These are phyloP conservation scores for Atherinosoma microstoma DNA, from an alignment of 2,797 vertebrate species.

Conservation along the genomic window DNA sequence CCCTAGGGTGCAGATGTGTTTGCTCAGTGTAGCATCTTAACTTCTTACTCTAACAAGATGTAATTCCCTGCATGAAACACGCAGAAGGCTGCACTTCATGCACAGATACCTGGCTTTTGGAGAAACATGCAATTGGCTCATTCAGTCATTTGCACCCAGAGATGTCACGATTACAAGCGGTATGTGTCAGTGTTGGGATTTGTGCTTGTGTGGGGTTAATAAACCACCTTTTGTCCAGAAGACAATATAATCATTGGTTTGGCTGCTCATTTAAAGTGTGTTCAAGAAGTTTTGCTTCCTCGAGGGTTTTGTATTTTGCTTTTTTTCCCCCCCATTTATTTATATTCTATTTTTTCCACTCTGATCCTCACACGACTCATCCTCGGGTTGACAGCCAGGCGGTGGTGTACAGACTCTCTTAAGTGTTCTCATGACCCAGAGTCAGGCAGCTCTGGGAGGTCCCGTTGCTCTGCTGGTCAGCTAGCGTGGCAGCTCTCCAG, in stretches of 20 bases:
- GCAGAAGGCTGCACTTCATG: slow-evolving; percentile 32
- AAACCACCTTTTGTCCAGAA: slow-evolving; percentile 39
- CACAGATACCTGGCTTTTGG: slow-evolving; percentile 30
- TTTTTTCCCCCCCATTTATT: slow-evolving; percentile 16
- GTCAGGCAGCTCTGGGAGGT: slow-evolving; percentile 38
- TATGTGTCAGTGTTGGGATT: slow-evolving; percentile 38
- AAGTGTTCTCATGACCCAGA: slow-evolving; percentile 26
- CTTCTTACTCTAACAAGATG: background rate
- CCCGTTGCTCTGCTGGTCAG: slow-evolving; percentile 33
- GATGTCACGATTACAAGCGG: slow-evolving; percentile 21
- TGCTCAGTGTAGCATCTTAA: slow-evolving; percentile 1
- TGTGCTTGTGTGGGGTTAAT: slow-evolving; percentile 43
- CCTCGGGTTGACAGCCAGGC: slow-evolving; percentile 32
- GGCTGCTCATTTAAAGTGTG: slow-evolving; percentile 51
- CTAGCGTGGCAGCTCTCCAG: slow-evolving; percentile 46
- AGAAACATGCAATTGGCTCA: slow-evolving; percentile 46
- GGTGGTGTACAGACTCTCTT: slow-evolving; percentile 39
- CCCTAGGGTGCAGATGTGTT: slow-evolving; percentile 12
- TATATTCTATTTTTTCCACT: slow-evolving; percentile 9
- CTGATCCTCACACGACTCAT: slow-evolving; percentile 29
- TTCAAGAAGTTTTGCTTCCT: slow-evolving; percentile 11
- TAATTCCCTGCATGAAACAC: slow-evolving; percentile 23
- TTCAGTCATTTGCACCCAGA: slow-evolving; percentile 22
- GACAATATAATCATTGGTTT: slow-evolving; percentile 31
- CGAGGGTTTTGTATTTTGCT: background rate